These are phyloP conservation scores for Masticophis lateralis DNA, from an alignment of 2,797 vertebrate species.

Conservation along the genomic window DNA sequence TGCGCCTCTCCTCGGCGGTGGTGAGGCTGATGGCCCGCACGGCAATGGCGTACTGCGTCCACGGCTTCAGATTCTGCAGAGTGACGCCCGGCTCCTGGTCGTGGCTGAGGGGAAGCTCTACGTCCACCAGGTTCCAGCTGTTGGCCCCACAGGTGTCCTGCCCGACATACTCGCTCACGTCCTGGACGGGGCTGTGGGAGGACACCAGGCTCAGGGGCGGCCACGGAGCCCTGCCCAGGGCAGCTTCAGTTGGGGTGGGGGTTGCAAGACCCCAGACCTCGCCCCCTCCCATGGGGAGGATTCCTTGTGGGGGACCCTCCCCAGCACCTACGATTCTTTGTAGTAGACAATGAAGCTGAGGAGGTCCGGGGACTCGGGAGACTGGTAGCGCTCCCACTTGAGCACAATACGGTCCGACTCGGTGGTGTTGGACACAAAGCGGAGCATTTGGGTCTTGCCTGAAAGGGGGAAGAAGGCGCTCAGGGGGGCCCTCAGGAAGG, in stretches of 20 bases:
- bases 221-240: too few species aligned
- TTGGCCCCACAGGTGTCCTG: constrained; percentile 76
- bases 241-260: not conserved
- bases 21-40: constrained; percentile 78
- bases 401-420: constrained; percentile 73
- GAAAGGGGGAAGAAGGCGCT: fast-evolving
- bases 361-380: constrained; percentile 71
- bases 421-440: constrained; percentile 72
- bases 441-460: constrained; percentile 76
- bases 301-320: fast-evolving
- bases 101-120: constrained; percentile 73
- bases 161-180: constrained; percentile 75
- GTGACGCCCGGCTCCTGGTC: constrained; percentile 72
- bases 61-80: constrained; percentile 73
- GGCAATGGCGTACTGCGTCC: constrained; percentile 80
- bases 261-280: not conserved
- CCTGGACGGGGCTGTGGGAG: constrained; percentile 75
- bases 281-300: fast-evolving
- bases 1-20: constrained; percentile 72
- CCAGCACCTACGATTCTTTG: constrained; percentile 76
- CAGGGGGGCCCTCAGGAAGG: too few species aligned
- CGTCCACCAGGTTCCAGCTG: constrained; percentile 78
- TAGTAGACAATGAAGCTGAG: constrained; percentile 81
- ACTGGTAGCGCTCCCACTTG: constrained; percentile 76
- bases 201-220: not conserved